Evolutionary conservation across 1,140 invertebrate genomes (phyloP).

Genomic region (Coenobita brevimanus): DNA sequence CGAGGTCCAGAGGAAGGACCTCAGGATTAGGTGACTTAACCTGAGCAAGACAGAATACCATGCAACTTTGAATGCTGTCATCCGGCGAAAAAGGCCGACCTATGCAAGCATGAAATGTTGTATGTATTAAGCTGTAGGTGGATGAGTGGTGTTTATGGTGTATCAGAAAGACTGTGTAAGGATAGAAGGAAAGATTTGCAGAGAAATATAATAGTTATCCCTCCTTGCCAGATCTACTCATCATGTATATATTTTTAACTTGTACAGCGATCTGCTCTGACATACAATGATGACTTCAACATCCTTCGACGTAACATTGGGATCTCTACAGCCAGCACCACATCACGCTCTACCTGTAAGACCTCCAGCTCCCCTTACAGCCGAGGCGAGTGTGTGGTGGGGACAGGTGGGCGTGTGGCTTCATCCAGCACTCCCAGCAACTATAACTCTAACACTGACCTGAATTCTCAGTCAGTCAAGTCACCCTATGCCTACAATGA

Average conservation of each 20-base stretch:
- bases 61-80: no score
- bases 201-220: no score
- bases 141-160: no score
- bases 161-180: no score
- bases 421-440: constrained; percentile 63
- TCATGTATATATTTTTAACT: not conserved
- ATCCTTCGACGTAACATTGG: constrained; percentile 87
- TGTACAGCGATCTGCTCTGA: constrained; percentile 84
- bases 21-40: no score
- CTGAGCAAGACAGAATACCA: no score
- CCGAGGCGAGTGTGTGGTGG: constrained; percentile 62
- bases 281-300: constrained; percentile 82
- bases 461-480: constrained; percentile 65
- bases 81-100: no score
- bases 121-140: no score
- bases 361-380: constrained; percentile 92
- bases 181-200: no score
- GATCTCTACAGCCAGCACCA: constrained; percentile 96
- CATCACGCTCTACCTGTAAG: constrained; percentile 94
- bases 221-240: no score
- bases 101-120: no score
- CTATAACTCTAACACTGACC: constrained; percentile 68
- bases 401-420: constrained; percentile 29
- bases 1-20: no score
- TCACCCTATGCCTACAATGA: constrained; percentile 69